These are phyloP conservation scores for Xiphias gladius DNA, from an alignment of 2,113 vertebrate genomes.

Conservation along the genomic window DNA sequence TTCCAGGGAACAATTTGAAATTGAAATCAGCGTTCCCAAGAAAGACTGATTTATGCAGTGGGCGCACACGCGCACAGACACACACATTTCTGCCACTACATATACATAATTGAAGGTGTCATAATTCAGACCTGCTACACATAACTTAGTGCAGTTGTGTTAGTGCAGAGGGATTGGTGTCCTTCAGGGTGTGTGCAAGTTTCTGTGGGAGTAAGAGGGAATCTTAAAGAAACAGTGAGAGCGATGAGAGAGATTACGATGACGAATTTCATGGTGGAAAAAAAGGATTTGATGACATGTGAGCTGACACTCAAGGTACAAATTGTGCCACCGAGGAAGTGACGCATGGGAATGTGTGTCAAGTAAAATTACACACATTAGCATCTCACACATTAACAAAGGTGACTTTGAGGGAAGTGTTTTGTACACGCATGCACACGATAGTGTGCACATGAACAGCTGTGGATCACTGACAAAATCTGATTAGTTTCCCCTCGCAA, in stretches of 20 bases:
- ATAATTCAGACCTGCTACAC: conserved; percentile 50
- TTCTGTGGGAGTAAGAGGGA: neutral
- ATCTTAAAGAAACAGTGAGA: conserved; percentile 10
- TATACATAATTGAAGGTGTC: conserved; percentile 41
- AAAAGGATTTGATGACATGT: conserved; percentile 50
- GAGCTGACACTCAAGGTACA: conserved; percentile 46
- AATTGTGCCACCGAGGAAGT: conserved; percentile 40
- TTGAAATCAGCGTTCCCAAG: conserved; percentile 49
- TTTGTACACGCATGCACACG: neutral
- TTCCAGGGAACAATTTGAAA: conserved; percentile 47
- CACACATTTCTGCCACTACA: neutral
- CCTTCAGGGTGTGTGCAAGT: conserved; percentile 35
- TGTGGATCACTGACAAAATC: conserved; percentile 7
- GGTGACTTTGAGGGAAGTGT: conserved; percentile 31
- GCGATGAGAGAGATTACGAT: conserved; percentile 34
- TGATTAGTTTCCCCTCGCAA: neutral
- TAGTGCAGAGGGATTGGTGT: conserved; percentile 24
- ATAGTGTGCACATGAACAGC: neutral
- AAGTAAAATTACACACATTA: conserved; percentile 37
- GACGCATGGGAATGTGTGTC: conserved; percentile 33
- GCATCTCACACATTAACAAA: conserved; percentile 4
- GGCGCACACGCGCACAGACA: conserved; percentile 4
- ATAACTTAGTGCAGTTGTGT: conserved; percentile 37
- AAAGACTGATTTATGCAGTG: conserved; percentile 41
- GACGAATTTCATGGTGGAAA: conserved; percentile 43